Evolutionary conservation across 92 coral and sea anemone genomes (phyloP), one percentile per base, ranked within the genome.

Genomic region (Paragorgia papillata): DNA sequence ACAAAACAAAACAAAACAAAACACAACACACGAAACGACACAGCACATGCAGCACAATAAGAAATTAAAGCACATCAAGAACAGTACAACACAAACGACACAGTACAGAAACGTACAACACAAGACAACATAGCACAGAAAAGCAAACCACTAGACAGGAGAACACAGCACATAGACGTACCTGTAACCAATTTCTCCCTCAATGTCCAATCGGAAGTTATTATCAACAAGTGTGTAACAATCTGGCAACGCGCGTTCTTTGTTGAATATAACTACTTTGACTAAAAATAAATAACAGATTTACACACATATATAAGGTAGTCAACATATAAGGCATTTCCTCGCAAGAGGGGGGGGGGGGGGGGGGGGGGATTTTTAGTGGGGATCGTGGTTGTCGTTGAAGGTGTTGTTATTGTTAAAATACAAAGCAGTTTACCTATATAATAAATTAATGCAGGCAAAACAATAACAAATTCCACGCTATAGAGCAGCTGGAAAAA

Each of bases 101-200:
- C 43, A 37, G 43, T 53, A 53, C 58, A 24, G 27, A 53, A 53
- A 53, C 6, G 17, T 53, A 53, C 20, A 53, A 17, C 27, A 53
- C 21, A 18, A 53, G 7, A 53, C 5, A 53, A 17, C 21, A 53
- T 17, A 53, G 27, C 17, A 53, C 18, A 17, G 17, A 5, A 53
- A 37, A 37, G 43, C 43, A 37, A 37, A 37, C 6, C 43, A 37
- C 43, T 4, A 10, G 6, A 37, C 43, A 37, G 10, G 6, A 37
- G 6, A 37, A 37, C 43, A 37, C 43, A 37, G 10, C 43, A 37
- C 43, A 53, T 44, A 44, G 18, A 44, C 83, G 29, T 25, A 93
- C 97, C 96, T 83, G 86, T 83, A 93, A 9, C 97, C 97, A 37
- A 96, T 80, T 31, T 90, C 86, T 66, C 91, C 74, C 27, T 67